phyloP scores from a whole-genome alignment of 2,888 invertebrate genomes.

The Choreutis nemorana region DNA sequence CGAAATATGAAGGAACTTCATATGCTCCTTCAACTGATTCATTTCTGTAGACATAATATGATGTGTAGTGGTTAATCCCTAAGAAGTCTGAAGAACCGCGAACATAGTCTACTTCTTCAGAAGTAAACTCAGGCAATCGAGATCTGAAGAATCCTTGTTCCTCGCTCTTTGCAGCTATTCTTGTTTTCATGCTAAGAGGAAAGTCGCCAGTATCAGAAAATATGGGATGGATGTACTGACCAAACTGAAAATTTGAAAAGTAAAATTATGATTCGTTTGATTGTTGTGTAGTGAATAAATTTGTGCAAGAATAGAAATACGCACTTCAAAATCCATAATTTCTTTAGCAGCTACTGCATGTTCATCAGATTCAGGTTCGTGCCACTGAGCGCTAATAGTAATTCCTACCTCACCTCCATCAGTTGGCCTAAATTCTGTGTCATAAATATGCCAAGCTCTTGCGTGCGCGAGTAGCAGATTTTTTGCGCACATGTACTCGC shows the following conservation, averaged over 20 bases:
- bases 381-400: conserved; percentile 23
- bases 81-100: conserved; percentile 70
- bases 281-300: background rate
- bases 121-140: conserved; percentile 65
- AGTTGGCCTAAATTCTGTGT: conserved; percentile 22
- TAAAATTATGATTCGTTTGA: background rate
- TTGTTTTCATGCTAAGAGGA: conserved; percentile 65
- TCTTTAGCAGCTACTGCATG: conserved; percentile 55
- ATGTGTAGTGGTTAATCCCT: conserved; percentile 74
- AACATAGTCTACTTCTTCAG: conserved; percentile 66
- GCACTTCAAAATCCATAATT: conserved; percentile 50
- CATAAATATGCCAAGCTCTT: conserved; percentile 36
- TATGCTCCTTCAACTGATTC: conserved; percentile 16
- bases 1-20: conserved; percentile 18
- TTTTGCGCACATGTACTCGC: conserved; percentile 51
- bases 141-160: conserved; percentile 63
- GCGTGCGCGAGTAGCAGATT: conserved; percentile 63
- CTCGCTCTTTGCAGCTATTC: conserved; percentile 60
- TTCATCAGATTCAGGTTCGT: conserved; percentile 41
- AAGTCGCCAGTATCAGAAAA: conserved; percentile 68
- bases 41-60: conserved; percentile 39
- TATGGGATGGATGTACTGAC: conserved; percentile 69
- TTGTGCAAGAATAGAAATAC: conserved; percentile 6
- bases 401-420: conserved; percentile 22
- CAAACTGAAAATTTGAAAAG: conserved; percentile 33